These are phyloP conservation scores for Stomatorhinus walkeri DNA, from an alignment of 2,797 vertebrate species.

Conservation along the genomic window DNA sequence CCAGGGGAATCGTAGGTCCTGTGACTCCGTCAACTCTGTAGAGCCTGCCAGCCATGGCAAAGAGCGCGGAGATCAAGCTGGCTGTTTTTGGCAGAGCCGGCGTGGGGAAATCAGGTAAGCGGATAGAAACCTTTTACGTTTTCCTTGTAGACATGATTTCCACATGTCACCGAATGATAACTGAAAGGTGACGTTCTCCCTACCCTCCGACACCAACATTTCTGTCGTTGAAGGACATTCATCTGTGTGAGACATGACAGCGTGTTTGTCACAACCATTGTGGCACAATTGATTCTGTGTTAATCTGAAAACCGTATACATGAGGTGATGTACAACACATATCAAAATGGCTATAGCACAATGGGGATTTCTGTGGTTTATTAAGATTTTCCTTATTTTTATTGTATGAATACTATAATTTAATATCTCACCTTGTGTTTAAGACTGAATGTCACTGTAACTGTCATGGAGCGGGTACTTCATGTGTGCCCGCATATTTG, in stretches of 20 bases:
- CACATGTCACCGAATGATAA: neutral
- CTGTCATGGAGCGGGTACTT: neutral
- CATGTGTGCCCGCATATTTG: neutral
- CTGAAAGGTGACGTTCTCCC: neutral
- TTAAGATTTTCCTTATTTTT: neutral
- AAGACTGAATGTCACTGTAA: neutral
- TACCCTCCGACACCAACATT: neutral
- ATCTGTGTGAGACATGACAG: neutral
- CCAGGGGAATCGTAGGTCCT: neutral
- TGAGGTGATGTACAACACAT: neutral
- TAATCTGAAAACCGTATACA: neutral
- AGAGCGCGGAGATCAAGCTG: slow-evolving; percentile 88
- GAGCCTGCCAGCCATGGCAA: slow-evolving; percentile 69
- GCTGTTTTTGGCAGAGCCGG: slow-evolving; percentile 89
- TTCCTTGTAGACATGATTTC: neutral
- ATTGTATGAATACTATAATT: neutral
- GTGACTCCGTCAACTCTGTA: slow-evolving; percentile 18
- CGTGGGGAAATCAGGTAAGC: slow-evolving; percentile 90
- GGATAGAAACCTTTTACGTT: neutral
- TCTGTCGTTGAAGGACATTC: neutral
- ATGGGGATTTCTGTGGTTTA: neutral
- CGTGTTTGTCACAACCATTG: neutral
- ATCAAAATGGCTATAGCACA: neutral
- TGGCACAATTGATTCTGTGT: neutral
- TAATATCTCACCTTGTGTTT: neutral